Evolutionary conservation across 35 echinoderm and acorn worm species (phyloP).

Genomic region (Holothuria glaberrima): DNA sequence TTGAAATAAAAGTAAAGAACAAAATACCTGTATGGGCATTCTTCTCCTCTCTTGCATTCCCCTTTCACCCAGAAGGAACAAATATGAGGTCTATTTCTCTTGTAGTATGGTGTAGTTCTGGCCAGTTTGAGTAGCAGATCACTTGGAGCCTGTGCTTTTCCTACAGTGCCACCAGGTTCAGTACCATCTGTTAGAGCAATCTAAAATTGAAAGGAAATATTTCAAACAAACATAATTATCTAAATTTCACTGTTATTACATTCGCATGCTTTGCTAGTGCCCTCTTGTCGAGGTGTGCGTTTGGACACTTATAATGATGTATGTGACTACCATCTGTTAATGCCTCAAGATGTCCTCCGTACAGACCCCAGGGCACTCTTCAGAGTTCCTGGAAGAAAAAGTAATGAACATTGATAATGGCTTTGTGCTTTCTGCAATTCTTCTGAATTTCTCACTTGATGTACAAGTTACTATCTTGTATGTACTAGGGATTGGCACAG

Average conservation of each 20-base stretch:
- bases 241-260: neutral
- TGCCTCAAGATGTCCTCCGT: no score
- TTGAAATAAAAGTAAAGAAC: neutral
- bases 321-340: no score
- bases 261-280: no score
- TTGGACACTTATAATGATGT: no score
- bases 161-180: slow-evolving; percentile 76
- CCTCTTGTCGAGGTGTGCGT: no score
- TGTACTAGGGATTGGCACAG: no score
- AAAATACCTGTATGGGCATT: slow-evolving; percentile 90
- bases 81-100: slow-evolving; percentile 96
- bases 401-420: no score
- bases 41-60: slow-evolving; percentile 96
- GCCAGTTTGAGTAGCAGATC: slow-evolving; percentile 92
- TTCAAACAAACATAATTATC: neutral
- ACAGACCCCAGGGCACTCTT: no score
- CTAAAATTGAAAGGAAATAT: slow-evolving; percentile 44
- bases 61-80: slow-evolving; percentile 99
- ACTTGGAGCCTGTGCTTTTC: slow-evolving; percentile 94
- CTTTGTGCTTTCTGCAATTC: no score
- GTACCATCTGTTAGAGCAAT: slow-evolving; percentile 93
- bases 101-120: slow-evolving; percentile 97
- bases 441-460: no score
- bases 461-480: no score
- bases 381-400: no score